phyloP scores from a whole-genome alignment of 2,797 vertebrate species.

The Cuniculus paca region DNA sequence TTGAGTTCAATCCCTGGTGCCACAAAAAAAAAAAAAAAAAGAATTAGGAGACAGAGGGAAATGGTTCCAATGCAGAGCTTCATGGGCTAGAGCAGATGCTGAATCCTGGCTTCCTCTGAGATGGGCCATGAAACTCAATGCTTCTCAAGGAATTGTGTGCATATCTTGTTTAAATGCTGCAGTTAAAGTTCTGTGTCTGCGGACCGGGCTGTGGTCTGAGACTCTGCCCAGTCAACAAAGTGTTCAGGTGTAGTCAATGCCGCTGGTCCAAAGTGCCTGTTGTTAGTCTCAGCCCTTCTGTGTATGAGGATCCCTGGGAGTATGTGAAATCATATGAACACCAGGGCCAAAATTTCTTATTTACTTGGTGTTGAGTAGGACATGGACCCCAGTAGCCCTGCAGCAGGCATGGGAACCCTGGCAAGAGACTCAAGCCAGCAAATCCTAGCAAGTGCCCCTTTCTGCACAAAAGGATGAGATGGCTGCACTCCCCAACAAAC shows the following conservation, averaged over 20 bases:
- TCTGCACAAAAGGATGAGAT: neutral
- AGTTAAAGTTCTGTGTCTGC: neutral
- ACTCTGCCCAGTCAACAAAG: neutral
- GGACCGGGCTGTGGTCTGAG: neutral
- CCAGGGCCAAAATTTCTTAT: neutral
- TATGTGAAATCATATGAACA: neutral
- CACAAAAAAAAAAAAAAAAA: too few relatives aligned
- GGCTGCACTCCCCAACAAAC: neutral
- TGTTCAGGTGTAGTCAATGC: neutral
- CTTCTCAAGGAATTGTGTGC: neutral
- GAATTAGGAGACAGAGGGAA: neutral
- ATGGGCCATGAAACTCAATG: neutral
- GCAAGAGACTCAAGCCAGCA: neutral
- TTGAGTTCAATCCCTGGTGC: too few relatives aligned
- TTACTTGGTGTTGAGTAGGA: neutral
- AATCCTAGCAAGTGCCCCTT: neutral
- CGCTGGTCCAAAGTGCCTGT: fast-evolving
- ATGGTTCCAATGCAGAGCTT: neutral
- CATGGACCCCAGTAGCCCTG: neutral
- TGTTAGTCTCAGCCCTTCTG: neutral
- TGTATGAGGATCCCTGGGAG: neutral
- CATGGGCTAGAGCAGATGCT: neutral
- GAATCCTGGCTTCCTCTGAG: neutral
- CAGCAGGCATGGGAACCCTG: neutral
- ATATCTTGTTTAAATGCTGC: neutral